Percentiles rank a stretch among this genome's conserved stretches.
Conservation (phyloP, 2,113 vertebrate genomes). For the Oryzias javanicus region DNA sequence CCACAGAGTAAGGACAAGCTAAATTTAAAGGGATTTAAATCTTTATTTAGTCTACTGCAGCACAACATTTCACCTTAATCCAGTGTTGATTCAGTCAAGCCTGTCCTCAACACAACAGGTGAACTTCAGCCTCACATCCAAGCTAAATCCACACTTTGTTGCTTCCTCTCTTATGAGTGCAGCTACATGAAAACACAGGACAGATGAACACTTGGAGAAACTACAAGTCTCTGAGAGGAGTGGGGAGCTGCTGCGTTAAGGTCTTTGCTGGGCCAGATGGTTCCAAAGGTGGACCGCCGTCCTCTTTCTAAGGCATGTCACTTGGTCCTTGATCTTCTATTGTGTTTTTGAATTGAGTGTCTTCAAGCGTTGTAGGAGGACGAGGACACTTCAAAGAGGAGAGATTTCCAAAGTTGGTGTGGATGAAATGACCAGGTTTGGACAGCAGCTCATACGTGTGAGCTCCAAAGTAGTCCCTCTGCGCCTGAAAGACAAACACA, state of each 20-base stretch:
- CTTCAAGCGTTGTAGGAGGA: conserved; percentile 90
- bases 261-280: neutral
- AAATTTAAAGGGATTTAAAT: conserved; percentile 76
- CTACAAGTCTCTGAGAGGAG: conserved; percentile 14
- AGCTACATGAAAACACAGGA: conserved; percentile 22
- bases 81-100: conserved; percentile 59
- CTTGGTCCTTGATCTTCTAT: neutral
- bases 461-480: conserved; percentile 97
- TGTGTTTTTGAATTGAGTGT: neutral
- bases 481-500: conserved; percentile 78
- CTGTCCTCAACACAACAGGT: conserved; percentile 33
- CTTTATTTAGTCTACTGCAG: conserved; percentile 80
- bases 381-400: no score
- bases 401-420: conserved; percentile 93
- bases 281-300: conserved; percentile 16
- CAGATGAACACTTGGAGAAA: conserved; percentile 54
- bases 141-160: conserved; percentile 2
- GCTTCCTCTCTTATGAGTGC: neutral
- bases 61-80: conserved; percentile 68
- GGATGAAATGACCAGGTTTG: conserved; percentile 84
- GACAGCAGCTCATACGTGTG: conserved; percentile 91
- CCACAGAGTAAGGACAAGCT: conserved; percentile 58
- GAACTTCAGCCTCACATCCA: conserved; percentile 22
- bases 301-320: no score
- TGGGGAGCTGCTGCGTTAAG: conserved; percentile 26